Conservation (phyloP, 2,888 invertebrate species). For the Hypomecis atomaria region DNA sequence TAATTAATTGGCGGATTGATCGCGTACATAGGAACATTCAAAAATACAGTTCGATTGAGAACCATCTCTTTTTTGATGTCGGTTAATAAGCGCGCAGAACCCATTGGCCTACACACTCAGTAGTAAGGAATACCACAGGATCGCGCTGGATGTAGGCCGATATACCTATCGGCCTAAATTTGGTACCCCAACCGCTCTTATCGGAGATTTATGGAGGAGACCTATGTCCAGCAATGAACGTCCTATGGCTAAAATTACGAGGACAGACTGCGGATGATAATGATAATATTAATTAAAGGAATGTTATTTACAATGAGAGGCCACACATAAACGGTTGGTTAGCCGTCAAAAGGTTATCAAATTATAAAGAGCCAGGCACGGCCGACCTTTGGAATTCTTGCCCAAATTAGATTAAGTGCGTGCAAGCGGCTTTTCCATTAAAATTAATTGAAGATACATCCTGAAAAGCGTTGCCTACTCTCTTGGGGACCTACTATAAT, state of each 20-base stretch:
- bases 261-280: too few relatives aligned
- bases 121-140: too few relatives aligned
- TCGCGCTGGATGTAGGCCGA: too few relatives aligned
- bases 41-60: too few relatives aligned
- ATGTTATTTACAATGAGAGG: neutral
- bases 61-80: too few relatives aligned
- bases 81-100: too few relatives aligned
- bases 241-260: too few relatives aligned
- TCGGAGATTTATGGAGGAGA: neutral
- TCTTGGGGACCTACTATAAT: slow-evolving; percentile 8
- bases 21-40: too few relatives aligned
- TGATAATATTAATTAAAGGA: neutral
- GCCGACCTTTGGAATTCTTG: slow-evolving; percentile 47
- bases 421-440: slow-evolving; percentile 36
- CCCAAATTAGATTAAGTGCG: slow-evolving; percentile 46
- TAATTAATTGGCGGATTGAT: too few relatives aligned
- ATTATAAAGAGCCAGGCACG: slow-evolving; percentile 46
- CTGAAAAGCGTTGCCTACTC: slow-evolving; percentile 6
- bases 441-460: slow-evolving; percentile 43
- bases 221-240: too few relatives aligned
- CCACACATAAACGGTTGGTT: slow-evolving; percentile 11
- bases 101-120: too few relatives aligned
- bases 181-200: neutral
- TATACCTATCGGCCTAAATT: too few relatives aligned
- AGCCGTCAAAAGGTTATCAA: slow-evolving; percentile 44